phyloP scores from a whole-genome alignment of 2,113 vertebrate genomes.

The Amia ocellicauda region DNA sequence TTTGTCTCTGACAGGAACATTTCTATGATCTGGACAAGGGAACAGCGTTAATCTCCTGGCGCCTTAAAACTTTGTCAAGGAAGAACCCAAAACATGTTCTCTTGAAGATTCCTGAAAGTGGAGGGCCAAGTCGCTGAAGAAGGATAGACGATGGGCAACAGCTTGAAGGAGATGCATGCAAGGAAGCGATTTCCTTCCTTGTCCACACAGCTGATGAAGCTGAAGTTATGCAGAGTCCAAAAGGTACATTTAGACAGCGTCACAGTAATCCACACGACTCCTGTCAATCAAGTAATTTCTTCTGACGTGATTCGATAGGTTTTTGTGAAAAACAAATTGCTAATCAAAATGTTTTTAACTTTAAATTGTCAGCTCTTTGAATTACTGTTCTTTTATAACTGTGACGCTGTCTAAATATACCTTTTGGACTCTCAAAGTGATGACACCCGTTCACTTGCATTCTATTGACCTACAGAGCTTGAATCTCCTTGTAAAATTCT shows the following conservation, averaged over 20 bases:
- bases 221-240: conserved; percentile 13
- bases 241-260: conserved; percentile 13
- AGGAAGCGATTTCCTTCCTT: conserved; percentile 23
- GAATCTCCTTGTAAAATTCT: too few relatives aligned
- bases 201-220: conserved; percentile 17
- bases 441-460: too few relatives aligned
- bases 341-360: too few relatives aligned
- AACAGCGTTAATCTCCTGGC: conserved; percentile 23
- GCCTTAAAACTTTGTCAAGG: conserved; percentile 22
- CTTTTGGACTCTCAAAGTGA: too few relatives aligned
- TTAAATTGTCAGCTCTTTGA: too few relatives aligned
- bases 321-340: too few relatives aligned
- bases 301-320: too few relatives aligned
- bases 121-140: conserved; percentile 2
- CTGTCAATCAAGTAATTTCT: too few relatives aligned
- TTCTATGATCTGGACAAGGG: conserved; percentile 24
- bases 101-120: background rate
- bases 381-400: too few relatives aligned
- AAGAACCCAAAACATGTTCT: background rate
- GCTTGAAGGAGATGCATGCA: conserved; percentile 14
- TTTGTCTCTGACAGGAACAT: conserved; percentile 16
- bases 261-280: too few relatives aligned
- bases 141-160: conserved; percentile 2
- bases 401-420: too few relatives aligned
- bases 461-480: too few relatives aligned